Evolutionary conservation across 2,113 vertebrate genomes (phyloP).

Genomic region (Hyaena hyaena): DNA sequence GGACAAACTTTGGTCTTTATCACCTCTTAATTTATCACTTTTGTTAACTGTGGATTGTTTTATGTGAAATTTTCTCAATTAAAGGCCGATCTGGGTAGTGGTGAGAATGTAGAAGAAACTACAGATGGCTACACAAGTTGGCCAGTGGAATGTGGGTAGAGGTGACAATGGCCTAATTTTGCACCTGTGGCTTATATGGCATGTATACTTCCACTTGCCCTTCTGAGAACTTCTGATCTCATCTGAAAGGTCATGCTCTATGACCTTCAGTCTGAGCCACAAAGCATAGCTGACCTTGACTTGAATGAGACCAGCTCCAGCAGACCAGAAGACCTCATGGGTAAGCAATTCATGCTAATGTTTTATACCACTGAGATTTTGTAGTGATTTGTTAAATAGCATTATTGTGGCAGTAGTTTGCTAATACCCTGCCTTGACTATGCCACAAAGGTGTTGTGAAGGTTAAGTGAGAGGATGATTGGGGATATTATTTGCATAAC

Average conservation of each 20-base stretch:
- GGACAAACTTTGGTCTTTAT: neutral
- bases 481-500: neutral
- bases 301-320: neutral
- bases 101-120: neutral
- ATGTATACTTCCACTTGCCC: neutral
- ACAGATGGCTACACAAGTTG: neutral
- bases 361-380: neutral
- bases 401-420: neutral
- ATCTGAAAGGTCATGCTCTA: neutral
- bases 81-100: neutral
- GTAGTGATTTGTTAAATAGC: neutral
- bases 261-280: neutral
- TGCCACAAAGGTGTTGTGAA: neutral
- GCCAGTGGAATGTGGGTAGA: neutral
- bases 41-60: neutral
- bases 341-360: neutral
- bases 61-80: neutral
- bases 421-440: neutral
- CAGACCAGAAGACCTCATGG: neutral
- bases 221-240: neutral
- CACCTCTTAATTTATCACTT: neutral
- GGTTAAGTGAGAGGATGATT: neutral
- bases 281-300: neutral
- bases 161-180: neutral
- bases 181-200: neutral